Base-by-base conservation (phyloP, 1,140 invertebrate species). In the Monomorium pharaonis region DNA sequence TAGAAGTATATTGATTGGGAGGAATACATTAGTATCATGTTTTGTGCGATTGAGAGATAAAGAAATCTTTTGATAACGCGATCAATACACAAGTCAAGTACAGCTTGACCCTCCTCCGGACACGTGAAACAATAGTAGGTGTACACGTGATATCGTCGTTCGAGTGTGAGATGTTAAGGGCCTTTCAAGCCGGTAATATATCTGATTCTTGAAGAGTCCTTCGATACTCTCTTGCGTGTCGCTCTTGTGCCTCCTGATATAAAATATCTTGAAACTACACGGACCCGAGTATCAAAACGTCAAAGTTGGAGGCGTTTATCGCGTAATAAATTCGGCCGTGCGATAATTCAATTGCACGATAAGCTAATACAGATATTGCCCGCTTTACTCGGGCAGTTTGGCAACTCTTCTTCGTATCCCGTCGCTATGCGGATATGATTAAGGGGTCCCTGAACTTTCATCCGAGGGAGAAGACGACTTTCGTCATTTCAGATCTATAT, bases 21-120 rank as follows among this genome's bases (percentile, higher is more conserved):
- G 0, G 16, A 62, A 47, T 63, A 49, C 9, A 7, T 37, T 37
- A 37, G 37, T 37, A 37, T 5, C 3, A 83, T 0, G 9, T 0
- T 2, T 1, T 4, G 16, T 18, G 27, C 5, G 7, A 21, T 44
- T 16, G n/a, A 1, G 37, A 2, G 62, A 83, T 86, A 47, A n/a
- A 24, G 56, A 12, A 65, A 80, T 56, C n/a, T 27, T 16, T 70
- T 70, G 74, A 87, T 16, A 18, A 18, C 3, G 18, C 5, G 47
- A 60, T 83, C n/a, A 49, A 87, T 89, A 6, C 2, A 58, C 2
- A 62, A 77, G 37, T 44, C 2, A 18, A 18, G n/a, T 5, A 56
- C 21, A 89, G 51, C 80, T 90, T 89, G 80, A 77, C 60, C 75
- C 7, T 37, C n/a, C n/a, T n/a, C n/a, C 7, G n/a, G 6, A 9